Evolutionary conservation across 2,888 invertebrate species (phyloP).

Genomic region (Coenonympha glycerion): DNA sequence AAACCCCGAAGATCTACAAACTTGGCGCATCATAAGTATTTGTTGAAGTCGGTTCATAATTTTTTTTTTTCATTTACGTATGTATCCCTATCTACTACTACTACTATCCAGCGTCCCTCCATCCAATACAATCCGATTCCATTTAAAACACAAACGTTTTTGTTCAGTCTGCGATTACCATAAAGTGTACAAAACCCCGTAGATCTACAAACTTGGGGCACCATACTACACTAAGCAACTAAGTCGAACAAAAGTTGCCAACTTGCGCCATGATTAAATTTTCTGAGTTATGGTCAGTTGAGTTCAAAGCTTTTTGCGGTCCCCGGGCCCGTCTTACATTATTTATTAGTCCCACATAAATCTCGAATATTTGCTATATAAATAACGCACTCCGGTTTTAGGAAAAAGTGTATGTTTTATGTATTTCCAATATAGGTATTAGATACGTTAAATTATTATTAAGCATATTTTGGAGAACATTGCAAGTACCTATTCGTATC

Average conservation of each 20-base stretch:
- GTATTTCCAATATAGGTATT: background rate
- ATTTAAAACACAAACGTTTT: background rate
- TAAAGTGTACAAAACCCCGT: background rate
- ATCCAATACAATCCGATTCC: too few species aligned
- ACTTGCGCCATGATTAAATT: constrained; percentile 61
- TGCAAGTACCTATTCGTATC: too few species aligned
- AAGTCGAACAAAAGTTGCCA: constrained; percentile 24
- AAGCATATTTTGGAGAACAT: too few species aligned
- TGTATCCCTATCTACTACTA: too few species aligned
- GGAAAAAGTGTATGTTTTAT: constrained; percentile 2
- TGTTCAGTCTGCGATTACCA: background rate
- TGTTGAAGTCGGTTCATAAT: too few species aligned
- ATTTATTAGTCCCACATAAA: constrained; percentile 45
- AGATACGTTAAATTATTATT: background rate
- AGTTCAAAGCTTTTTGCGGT: constrained; percentile 50
- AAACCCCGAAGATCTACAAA: background rate
- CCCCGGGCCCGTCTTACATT: constrained; percentile 42
- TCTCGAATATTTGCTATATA: constrained; percentile 19
- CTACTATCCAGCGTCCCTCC: too few species aligned
- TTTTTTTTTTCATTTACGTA: too few species aligned
- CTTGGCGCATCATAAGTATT: constrained; percentile 13
- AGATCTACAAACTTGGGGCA: constrained; percentile 5
- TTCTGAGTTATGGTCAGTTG: constrained; percentile 55
- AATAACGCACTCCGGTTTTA: constrained; percentile 9
- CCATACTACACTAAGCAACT: constrained; percentile 9